Evolutionary conservation across 2,797 vertebrate genomes (phyloP).

Genomic region (Peromyscus eremicus): DNA sequence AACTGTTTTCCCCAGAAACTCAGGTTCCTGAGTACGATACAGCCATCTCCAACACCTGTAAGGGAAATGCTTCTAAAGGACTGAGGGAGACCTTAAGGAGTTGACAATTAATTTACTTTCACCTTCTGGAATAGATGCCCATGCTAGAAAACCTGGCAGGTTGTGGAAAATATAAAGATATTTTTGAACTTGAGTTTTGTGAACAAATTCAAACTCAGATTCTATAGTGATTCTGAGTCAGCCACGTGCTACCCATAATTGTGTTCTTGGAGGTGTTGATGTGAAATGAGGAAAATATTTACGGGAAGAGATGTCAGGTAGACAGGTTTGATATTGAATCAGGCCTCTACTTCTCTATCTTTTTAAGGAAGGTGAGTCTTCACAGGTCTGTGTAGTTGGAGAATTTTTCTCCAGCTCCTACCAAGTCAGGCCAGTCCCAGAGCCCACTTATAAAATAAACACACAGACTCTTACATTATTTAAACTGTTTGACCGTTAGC

Average conservation of each 20-base stretch:
- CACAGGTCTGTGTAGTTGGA: background rate
- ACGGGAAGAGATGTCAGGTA: background rate
- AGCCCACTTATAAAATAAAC: too few species aligned
- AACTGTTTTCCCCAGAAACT: background rate
- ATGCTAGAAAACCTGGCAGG: background rate
- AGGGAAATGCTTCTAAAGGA: background rate
- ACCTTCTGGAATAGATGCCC: background rate
- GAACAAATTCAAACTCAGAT: conserved; percentile 19
- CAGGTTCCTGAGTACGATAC: background rate
- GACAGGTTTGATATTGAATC: background rate
- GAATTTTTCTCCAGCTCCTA: too few species aligned
- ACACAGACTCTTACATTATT: too few species aligned
- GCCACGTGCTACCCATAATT: background rate
- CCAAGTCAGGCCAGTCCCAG: too few species aligned
- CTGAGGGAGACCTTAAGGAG: background rate
- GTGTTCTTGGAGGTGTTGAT: background rate
- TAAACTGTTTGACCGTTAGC: too few species aligned
- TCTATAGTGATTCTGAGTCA: background rate
- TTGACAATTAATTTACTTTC: background rate
- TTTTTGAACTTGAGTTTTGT: background rate
- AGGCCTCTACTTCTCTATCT: background rate
- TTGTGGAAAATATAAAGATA: background rate
- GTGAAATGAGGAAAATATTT: background rate
- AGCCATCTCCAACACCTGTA: background rate
- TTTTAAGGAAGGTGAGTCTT: background rate